Evolutionary conservation across 2,888 invertebrate species (phyloP), one percentile per base, ranked within the genome.

Genomic region (Papilio gigon): DNA sequence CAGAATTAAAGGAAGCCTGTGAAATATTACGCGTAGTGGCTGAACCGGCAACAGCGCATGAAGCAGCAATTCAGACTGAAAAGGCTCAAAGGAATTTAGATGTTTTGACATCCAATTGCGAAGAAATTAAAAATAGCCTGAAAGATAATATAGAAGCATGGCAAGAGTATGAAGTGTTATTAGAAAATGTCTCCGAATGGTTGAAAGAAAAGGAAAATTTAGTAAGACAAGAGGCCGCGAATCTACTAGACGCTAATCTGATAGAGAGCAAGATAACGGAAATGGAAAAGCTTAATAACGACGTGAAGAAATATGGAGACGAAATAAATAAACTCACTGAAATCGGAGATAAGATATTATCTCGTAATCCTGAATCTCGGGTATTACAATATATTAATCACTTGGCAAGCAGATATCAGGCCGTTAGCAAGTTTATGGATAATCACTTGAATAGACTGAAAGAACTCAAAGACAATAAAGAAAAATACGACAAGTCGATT

Each of bases 301-400:
- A 95, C 75, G 93, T 97, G 0, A 86, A 92, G 42, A 90, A 93
- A 8, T 95, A 95, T 73, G 93, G 94, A 68, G 91, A 88, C 1
- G 94, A 95, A 78, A 92, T 98, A 22, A 92, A 93, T 37, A 94
- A 95, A 71, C 87, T 98, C 22, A 93, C 93, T 14, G 90, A 92
- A 33, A 91, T 96, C 4, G 95, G 96, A 1, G 94, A 95, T 65
- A 93, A 95, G 74, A 94, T 98, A 50, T 92, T 95, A 35, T 93
- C 94, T 70, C 94, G 95, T 78, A 95, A 96, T 81, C 96, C 97
- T 0, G 98, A 98, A 80, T 96, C 96, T 0, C 93, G 97, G 53
- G 95, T 97, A 14, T 93, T 94, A 1, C 97, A 97, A 80, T 95
- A 96, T 81, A 95, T 96, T 0, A 94, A 94, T 65, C 97, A 97